Evolutionary conservation across 1,140 invertebrate genomes (phyloP).

Genomic region (Drosophila chauvacae): DNA sequence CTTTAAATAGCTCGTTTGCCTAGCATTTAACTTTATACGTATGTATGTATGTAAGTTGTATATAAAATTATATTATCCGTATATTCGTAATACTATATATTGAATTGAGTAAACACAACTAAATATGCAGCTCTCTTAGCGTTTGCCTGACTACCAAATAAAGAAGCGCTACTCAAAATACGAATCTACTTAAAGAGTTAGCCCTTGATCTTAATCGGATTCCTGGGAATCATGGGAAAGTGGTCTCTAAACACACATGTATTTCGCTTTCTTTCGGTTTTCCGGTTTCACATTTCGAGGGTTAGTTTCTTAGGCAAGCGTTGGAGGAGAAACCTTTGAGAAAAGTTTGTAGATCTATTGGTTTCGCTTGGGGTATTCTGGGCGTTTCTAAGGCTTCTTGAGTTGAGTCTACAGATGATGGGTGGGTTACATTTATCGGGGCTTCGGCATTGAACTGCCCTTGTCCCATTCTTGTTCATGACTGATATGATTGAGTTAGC

Average conservation of each 20-base stretch:
- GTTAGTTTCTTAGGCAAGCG: conserved; percentile 55
- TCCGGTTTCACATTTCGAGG: conserved; percentile 7
- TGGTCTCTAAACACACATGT: conserved; percentile 30
- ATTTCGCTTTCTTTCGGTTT: conserved; percentile 10
- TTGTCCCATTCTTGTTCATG: conserved; percentile 45
- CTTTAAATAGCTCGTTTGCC: conserved; percentile 68
- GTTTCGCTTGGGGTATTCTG: conserved; percentile 35
- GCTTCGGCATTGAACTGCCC: conserved; percentile 34
- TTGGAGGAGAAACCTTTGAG: conserved; percentile 47
- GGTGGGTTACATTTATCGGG: conserved; percentile 79
- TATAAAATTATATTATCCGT: conserved; percentile 72
- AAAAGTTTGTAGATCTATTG: conserved; percentile 37
- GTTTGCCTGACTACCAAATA: conserved; percentile 53
- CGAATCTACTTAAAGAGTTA: conserved; percentile 33
- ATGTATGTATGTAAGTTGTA: conserved; percentile 62
- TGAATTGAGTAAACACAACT: conserved; percentile 57
- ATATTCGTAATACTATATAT: conserved; percentile 53
- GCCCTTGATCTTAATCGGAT: conserved; percentile 25
- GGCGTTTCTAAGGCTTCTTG: conserved; percentile 51
- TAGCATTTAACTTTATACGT: conserved; percentile 63
- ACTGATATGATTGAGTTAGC: conserved; percentile 61
- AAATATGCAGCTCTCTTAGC: conserved; percentile 47
- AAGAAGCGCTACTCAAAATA: conserved; percentile 64
- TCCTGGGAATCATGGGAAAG: conserved; percentile 23
- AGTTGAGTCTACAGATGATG: conserved; percentile 53